Conservation (phyloP, 2,113 vertebrate genomes). For the Orcinus orca region DNA sequence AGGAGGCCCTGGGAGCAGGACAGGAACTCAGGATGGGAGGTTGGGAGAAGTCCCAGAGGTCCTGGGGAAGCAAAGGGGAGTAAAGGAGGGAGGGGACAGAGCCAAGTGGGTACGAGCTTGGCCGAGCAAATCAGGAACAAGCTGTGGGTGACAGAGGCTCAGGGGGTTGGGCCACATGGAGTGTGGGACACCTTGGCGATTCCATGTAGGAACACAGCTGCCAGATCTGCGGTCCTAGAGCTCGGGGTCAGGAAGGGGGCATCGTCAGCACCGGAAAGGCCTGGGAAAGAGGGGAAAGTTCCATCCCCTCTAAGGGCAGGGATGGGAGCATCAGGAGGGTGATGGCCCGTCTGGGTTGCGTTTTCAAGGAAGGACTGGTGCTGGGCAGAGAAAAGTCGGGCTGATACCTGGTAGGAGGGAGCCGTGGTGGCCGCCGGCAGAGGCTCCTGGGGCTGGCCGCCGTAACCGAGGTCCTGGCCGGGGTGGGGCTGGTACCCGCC, state of each 20-base stretch:
- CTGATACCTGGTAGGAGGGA: conserved; percentile 84
- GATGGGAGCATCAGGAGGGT: background rate
- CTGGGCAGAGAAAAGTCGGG: background rate
- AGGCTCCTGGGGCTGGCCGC: conserved; percentile 73
- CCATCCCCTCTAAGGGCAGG: background rate
- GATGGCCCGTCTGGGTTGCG: background rate
- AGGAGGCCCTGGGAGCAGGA: background rate
- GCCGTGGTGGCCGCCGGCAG: conserved; percentile 70
- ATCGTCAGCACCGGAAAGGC: background rate
- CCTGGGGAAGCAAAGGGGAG: background rate
- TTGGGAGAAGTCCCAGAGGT: background rate
- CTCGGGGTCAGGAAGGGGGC: background rate
- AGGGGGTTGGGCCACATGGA: background rate
- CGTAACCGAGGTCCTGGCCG: conserved; percentile 79
- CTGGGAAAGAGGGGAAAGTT: too few species aligned
- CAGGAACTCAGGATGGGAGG: background rate
- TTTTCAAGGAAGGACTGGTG: background rate
- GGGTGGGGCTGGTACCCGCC: conserved; percentile 77
- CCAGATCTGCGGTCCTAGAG: background rate
- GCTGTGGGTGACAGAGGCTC: background rate
- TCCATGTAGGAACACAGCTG: background rate
- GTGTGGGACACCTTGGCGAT: fast-evolving
- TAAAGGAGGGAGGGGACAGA: background rate
- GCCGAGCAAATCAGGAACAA: fast-evolving
- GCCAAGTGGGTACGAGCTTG: background rate